These are phyloP conservation scores for Alentia gelatinosa DNA, from an alignment of 2,888 invertebrate species.

Conservation along the genomic window DNA sequence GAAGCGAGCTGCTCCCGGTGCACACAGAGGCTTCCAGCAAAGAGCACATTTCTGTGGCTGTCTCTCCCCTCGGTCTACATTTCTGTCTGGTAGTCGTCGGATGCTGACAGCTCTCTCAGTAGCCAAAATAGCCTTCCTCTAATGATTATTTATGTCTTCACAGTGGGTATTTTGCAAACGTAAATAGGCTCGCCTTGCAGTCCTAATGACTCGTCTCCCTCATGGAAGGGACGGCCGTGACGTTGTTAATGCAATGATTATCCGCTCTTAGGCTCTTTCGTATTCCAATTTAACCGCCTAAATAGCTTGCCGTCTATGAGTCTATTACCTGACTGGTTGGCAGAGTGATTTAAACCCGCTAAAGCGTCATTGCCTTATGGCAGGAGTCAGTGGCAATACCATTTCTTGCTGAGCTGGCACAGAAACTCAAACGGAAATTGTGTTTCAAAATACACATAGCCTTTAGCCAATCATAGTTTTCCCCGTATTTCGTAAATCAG, in stretches of 20 bases:
- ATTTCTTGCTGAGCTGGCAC: no score
- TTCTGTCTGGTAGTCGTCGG: neutral
- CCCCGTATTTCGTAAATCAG: no score
- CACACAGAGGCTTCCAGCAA: neutral
- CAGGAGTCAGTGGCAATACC: no score
- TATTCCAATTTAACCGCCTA: neutral
- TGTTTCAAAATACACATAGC: no score
- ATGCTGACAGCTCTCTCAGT: neutral
- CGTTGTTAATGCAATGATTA: neutral
- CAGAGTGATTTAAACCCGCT: no score
- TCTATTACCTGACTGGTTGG: no score
- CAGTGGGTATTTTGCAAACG: neutral
- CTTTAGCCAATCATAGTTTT: no score
- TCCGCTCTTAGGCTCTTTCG: neutral
- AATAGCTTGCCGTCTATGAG: no score
- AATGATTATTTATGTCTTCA: slow-evolving; percentile 14
- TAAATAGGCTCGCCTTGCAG: neutral
- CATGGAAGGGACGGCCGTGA: neutral
- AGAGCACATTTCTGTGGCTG: neutral
- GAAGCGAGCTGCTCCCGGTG: no score
- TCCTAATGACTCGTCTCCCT: neutral
- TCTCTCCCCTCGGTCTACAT: neutral
- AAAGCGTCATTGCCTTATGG: no score
- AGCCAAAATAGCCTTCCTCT: neutral
- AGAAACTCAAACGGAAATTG: no score